Percentiles rank a stretch among this genome's conserved stretches.
phyloP scores from a whole-genome alignment of 2,888 invertebrate genomes.

The Pollenia amentaria region DNA sequence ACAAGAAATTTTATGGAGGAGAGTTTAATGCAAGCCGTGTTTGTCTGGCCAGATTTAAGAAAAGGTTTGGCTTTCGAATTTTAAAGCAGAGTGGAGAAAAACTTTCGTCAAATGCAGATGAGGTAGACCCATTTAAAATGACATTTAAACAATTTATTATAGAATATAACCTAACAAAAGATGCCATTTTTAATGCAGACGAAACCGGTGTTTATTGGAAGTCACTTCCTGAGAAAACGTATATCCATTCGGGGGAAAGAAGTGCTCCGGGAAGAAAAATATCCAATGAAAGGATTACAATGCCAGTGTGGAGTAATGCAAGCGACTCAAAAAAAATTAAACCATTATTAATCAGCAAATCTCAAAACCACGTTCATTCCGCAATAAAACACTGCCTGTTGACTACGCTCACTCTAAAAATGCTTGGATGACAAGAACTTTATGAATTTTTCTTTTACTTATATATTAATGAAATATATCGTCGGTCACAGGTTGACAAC shows the following conservation, averaged over 20 bases:
- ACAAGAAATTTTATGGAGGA: slow-evolving; percentile 40
- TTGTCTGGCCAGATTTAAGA: too few relatives aligned
- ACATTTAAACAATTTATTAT: not conserved
- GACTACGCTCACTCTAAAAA: not conserved
- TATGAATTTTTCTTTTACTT: too few relatives aligned
- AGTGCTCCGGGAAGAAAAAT: not conserved
- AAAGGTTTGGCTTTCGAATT: too few relatives aligned
- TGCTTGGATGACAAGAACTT: not conserved
- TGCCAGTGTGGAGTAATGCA: not conserved
- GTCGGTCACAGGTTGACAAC: too few relatives aligned
- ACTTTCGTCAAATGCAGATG: too few relatives aligned
- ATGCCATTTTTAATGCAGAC: not conserved
- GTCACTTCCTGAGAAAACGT: not conserved
- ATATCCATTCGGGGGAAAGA: not conserved
- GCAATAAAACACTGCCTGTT: not conserved
- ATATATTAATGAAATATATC: too few relatives aligned
- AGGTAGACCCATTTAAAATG: not conserved
- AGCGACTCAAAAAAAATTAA: not conserved
- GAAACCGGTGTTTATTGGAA: not conserved
- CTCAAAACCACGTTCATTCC: not conserved
- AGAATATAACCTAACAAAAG: too few relatives aligned
- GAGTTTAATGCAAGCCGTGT: too few relatives aligned
- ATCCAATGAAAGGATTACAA: slow-evolving; percentile 1
- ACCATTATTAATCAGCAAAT: not conserved
- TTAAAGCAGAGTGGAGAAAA: too few relatives aligned